phyloP scores from a whole-genome alignment of 2,888 invertebrate species.

The Teinopalpus imperialis region DNA sequence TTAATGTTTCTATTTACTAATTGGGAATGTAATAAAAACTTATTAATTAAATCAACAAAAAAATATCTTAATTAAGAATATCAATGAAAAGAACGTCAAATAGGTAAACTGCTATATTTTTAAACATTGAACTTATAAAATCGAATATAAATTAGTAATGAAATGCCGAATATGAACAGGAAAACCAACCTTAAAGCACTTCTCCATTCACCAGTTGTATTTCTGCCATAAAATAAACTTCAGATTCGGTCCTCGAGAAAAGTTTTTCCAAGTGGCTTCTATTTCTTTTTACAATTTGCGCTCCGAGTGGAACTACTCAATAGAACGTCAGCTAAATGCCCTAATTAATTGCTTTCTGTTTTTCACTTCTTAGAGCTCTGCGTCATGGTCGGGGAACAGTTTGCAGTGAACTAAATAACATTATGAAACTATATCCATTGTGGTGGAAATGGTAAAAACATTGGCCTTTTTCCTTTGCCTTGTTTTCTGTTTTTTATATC shows the following conservation, averaged over 20 bases:
- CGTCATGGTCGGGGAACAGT: background rate
- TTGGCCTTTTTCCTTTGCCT: too few species aligned
- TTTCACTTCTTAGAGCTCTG: constrained; percentile 8
- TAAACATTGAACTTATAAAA: too few species aligned
- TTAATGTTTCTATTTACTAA: too few species aligned
- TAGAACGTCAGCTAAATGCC: constrained; percentile 22
- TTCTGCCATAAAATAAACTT: constrained; percentile 22
- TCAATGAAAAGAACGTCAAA: too few species aligned
- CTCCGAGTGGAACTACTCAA: constrained; percentile 16
- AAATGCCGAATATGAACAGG: constrained; percentile 7
- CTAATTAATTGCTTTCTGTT: constrained; percentile 22
- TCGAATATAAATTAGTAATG: constrained; percentile 2
- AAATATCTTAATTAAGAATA: too few species aligned
- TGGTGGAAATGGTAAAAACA: background rate
- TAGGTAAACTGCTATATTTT: too few species aligned
- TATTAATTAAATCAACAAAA: too few species aligned
- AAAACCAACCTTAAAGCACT: constrained; percentile 11
- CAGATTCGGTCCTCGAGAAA: constrained; percentile 7
- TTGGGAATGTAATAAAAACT: too few species aligned
- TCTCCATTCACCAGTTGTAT: constrained; percentile 16
- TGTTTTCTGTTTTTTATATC: too few species aligned
- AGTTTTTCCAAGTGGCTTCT: constrained; percentile 8
- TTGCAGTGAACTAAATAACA: constrained; percentile 2
- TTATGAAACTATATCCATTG: constrained; percentile 1
- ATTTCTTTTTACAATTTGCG: constrained; percentile 17